phyloP scores from a whole-genome alignment of 2,797 vertebrate species.

The Tauraco hartlaubi region DNA sequence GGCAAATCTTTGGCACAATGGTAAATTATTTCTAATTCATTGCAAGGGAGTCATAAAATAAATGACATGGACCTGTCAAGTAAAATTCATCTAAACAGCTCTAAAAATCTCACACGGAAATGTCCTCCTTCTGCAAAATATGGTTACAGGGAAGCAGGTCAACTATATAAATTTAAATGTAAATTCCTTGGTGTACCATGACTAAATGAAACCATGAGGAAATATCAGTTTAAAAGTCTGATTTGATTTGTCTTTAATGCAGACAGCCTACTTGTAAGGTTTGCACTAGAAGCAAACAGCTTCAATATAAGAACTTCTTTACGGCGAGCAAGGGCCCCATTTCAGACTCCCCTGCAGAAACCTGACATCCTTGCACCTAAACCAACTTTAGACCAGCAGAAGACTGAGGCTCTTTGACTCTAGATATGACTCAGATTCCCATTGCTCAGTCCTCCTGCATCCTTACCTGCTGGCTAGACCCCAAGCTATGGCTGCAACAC shows the following conservation, averaged over 20 bases:
- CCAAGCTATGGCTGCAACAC: neutral
- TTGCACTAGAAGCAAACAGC: neutral
- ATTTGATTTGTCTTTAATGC: neutral
- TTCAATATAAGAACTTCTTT: neutral
- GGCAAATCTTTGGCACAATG: neutral
- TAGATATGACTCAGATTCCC: neutral
- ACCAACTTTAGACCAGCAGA: neutral
- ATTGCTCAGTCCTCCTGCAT: neutral
- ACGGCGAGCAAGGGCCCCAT: neutral
- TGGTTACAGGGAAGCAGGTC: neutral
- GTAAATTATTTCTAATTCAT: neutral
- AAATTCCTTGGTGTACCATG: neutral
- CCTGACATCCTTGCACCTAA: neutral
- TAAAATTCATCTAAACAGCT: slow-evolving; percentile 18
- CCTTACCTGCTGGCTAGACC: neutral
- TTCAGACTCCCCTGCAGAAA: neutral
- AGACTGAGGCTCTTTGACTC: neutral
- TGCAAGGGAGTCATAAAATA: neutral
- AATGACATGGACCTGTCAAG: neutral
- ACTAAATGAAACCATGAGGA: neutral
- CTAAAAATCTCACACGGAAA: slow-evolving; percentile 5
- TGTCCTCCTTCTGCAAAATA: neutral
- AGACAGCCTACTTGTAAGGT: neutral
- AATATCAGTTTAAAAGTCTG: neutral
- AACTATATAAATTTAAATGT: neutral